These are phyloP conservation scores for Hafferia zeledoni DNA, from an alignment of 2,797 vertebrate species.

Conservation along the genomic window DNA sequence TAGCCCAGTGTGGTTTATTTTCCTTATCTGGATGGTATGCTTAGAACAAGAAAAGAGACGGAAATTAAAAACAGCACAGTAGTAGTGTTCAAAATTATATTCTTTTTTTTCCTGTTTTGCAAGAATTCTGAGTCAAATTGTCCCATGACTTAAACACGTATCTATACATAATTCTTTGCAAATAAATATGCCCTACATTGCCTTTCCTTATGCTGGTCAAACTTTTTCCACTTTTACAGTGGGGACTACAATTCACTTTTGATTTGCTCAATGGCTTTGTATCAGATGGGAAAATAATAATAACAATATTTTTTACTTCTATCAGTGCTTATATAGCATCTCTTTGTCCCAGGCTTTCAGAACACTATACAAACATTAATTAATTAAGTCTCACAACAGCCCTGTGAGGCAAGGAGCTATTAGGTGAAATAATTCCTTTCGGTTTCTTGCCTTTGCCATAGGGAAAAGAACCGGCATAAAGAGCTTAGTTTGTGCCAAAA, in stretches of 20 bases:
- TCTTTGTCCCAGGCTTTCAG: conserved; percentile 57
- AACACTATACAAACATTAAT: conserved; percentile 67
- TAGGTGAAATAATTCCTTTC: conserved; percentile 69
- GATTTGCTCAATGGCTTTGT: background rate
- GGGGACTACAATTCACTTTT: background rate
- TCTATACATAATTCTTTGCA: background rate
- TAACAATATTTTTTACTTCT: conserved; percentile 25
- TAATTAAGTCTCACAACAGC: conserved; percentile 69
- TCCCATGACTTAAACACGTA: background rate
- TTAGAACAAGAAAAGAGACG: conserved; percentile 68
- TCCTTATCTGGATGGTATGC: conserved; percentile 70
- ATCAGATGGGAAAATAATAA: conserved; percentile 23
- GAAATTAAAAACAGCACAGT: conserved; percentile 75
- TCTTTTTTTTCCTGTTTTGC: conserved; percentile 5
- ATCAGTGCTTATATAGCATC: conserved; percentile 29
- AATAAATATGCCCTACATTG: background rate
- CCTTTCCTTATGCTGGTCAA: background rate
- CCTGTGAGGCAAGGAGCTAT: conserved; percentile 56
- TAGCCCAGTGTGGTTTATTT: conserved; percentile 72
- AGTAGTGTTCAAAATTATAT: background rate
- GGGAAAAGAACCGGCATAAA: conserved; percentile 23
- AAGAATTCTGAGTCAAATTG: conserved; percentile 29
- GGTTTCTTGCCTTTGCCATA: conserved; percentile 49
- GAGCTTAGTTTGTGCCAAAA: conserved; percentile 44
- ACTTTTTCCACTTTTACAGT: background rate